Base-by-base conservation (phyloP, 1,140 invertebrate species). In the Reticulitermes speratus region DNA sequence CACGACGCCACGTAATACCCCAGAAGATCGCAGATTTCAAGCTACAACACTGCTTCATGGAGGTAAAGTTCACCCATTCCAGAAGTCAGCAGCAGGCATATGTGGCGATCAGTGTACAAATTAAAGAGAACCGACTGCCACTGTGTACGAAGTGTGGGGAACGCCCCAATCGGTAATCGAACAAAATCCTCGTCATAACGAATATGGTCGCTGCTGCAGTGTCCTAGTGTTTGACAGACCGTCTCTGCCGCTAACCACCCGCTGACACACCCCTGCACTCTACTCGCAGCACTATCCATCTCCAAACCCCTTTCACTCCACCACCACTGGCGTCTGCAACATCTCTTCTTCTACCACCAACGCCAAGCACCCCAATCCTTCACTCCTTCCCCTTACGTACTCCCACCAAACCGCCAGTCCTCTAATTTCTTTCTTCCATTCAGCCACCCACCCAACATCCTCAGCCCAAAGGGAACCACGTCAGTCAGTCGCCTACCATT, bases 381-480 rank as follows among this genome's bases (percentile, higher is more conserved):
- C 65, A 75, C 25, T 30, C 9, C 14, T 23, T n/a, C 59, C 59
- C 59, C 59, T 65, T 23, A 65, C 59, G 19, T 25, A 19, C 52
- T 55, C 52, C 19, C 5, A 19, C 52, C 65, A 75, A 75, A 75
- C 65, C 65, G 65, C 65, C 65, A 75, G 65, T 75, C 65, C 65
- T 75, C 65, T 75, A 75, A 75, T 75, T 75, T 75, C 65, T 75
- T 75, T 75, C 65, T 30, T 65, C 59, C 59, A 65, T 65, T 19
- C 59, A 65, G 8, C 25, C 65, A 9, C 8, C 65, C 25, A 25
- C 25, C n/a, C 65, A 25, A 16, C 2, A 75, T 6, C 25, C 65
- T 55, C 65, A 75, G 65, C 65, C 65, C 65, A 75, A 75, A 75
- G 25, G 65, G 65, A 75, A 30, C 25, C 65, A 75, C 65, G 65